phyloP scores from a whole-genome alignment of 2,888 invertebrate genomes.

The Hymenopus coronatus region DNA sequence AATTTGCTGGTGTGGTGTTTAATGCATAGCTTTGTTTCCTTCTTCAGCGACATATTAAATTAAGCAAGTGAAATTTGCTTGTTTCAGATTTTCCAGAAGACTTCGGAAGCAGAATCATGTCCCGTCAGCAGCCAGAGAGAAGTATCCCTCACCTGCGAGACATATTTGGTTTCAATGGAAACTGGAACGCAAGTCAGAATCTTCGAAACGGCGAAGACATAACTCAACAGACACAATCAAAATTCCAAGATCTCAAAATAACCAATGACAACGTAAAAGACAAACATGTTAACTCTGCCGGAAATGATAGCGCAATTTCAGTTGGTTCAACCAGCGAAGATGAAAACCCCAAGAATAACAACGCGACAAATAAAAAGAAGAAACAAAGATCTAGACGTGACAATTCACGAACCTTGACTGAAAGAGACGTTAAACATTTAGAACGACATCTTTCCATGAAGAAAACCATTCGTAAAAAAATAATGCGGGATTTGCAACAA shows the following conservation, averaged over 20 bases:
- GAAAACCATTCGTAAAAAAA: constrained; percentile 80
- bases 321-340: constrained; percentile 48
- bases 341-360: constrained; percentile 14
- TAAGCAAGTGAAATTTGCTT: neutral
- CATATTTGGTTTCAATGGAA: constrained; percentile 58
- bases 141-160: constrained; percentile 75
- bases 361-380: constrained; percentile 50
- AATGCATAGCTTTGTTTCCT: too few relatives aligned
- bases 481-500: constrained; percentile 78
- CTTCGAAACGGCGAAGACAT: constrained; percentile 4
- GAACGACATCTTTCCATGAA: constrained; percentile 84
- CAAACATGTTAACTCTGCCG: constrained; percentile 11
- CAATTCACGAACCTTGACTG: constrained; percentile 63
- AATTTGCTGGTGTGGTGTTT: too few relatives aligned
- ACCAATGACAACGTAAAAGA: constrained; percentile 15
- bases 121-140: constrained; percentile 51
- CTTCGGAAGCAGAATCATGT: neutral
- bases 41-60: too few relatives aligned
- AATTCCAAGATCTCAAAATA: constrained; percentile 22
- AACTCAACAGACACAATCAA: neutral
- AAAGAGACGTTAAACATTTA: constrained; percentile 62
- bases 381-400: constrained; percentile 63
- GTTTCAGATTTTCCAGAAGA: neutral
- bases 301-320: constrained; percentile 45
- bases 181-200: constrained; percentile 8